Percentiles rank a stretch among this genome's conserved stretches.
These are phyloP conservation scores for Pseudococcus viburni DNA, from an alignment of 2,888 invertebrate genomes.

Conservation along the genomic window DNA sequence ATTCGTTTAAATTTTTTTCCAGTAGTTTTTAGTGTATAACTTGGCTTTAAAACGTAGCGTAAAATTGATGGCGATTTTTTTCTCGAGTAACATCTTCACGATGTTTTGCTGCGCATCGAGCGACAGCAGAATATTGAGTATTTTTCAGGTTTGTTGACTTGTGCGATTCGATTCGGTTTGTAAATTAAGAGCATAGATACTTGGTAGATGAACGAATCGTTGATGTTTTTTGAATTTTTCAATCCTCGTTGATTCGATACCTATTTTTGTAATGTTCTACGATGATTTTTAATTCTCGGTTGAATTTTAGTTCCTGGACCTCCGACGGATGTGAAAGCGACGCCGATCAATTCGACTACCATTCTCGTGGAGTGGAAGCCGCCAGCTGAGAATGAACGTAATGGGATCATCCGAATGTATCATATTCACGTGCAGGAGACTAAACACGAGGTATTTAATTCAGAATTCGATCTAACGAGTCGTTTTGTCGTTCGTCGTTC, in stretches of 20 bases:
- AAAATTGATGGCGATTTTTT: neutral
- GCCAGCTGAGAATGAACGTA: conserved; percentile 90
- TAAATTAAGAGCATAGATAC: neutral
- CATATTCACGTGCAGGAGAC: conserved; percentile 96
- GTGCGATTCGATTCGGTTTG: neutral
- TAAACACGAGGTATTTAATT: conserved; percentile 72
- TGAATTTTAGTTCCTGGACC: conserved; percentile 93
- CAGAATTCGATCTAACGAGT: neutral
- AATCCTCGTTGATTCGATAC: neutral
- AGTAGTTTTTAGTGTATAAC: neutral
- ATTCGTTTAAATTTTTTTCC: neutral
- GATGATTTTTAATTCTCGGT: conserved; percentile 1
- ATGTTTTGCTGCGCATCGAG: neutral
- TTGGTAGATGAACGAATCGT: neutral
- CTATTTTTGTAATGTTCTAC: neutral
- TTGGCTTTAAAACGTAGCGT: conserved; percentile 1
- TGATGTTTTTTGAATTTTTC: conserved; percentile 4
- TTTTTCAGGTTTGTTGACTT: neutral
- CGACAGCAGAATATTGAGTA: neutral
- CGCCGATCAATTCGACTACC: conserved; percentile 94
- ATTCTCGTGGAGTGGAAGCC: conserved; percentile 96
- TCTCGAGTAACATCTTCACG: neutral
- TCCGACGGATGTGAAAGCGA: conserved; percentile 92
- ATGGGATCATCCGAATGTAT: conserved; percentile 96
- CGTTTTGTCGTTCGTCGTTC: too few relatives aligned